A percentile compares a stretch with the other conserved stretches of the same genome.
These are phyloP conservation scores for Streptopelia turtur DNA, from an alignment of 2,797 vertebrate species.

Conservation along the genomic window DNA sequence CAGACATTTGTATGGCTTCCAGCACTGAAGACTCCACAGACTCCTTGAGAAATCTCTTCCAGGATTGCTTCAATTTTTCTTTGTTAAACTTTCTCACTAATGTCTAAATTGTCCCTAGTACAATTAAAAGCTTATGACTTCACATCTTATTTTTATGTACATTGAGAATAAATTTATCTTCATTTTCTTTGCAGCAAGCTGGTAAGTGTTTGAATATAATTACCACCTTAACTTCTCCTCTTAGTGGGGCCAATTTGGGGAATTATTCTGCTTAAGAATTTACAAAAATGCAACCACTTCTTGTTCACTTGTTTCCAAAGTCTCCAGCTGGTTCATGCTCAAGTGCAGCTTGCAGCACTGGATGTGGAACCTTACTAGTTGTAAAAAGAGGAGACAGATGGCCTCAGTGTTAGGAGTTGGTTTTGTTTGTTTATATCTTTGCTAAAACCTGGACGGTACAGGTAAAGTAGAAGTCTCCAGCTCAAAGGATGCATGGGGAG, in stretches of 20 bases:
- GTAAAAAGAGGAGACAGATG: not conserved
- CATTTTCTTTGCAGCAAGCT: not conserved
- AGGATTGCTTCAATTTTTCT: not conserved
- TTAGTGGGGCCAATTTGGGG: not conserved
- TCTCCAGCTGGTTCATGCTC: not conserved
- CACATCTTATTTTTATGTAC: not conserved
- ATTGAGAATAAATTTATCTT: not conserved
- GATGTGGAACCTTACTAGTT: not conserved
- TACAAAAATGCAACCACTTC: not conserved
- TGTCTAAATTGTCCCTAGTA: not conserved
- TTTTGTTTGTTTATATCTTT: not conserved
- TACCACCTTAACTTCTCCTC: not conserved
- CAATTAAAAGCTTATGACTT: not conserved
- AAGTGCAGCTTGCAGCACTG: not conserved
- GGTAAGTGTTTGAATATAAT: not conserved
- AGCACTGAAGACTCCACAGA: not conserved
- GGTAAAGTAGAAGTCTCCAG: not conserved
- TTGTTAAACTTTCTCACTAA: not conserved
- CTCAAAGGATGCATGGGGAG: not conserved
- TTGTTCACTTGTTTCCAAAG: not conserved
- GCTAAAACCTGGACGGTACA: not conserved
- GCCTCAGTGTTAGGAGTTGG: not conserved
- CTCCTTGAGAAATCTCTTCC: not conserved
- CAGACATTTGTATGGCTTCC: not conserved
- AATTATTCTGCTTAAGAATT: not conserved